These are phyloP conservation scores for Odontophorus gujanensis DNA, from an alignment of 2,113 vertebrate genomes.

Conservation along the genomic window DNA sequence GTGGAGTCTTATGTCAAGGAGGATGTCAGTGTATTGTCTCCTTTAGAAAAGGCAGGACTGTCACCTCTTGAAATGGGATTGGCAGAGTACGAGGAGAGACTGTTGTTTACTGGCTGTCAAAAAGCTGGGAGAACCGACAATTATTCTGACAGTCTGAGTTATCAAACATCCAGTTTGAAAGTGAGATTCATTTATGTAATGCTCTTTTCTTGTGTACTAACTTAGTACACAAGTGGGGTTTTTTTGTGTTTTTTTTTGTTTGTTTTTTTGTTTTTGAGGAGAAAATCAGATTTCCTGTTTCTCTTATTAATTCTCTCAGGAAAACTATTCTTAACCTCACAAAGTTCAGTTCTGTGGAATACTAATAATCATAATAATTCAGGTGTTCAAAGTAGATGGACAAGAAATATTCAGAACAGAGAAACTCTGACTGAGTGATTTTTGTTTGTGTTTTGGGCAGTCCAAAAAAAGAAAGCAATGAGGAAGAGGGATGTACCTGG, in stretches of 20 bases:
- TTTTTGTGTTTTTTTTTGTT: too few relatives aligned
- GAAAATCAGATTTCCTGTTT: constrained; percentile 54
- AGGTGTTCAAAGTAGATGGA: constrained; percentile 1
- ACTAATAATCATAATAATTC: constrained; percentile 51
- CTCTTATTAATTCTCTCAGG: constrained; percentile 13
- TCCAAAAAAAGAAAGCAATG: not conserved
- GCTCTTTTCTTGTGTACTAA: accelerated
- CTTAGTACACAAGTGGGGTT: too few relatives aligned
- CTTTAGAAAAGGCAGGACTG: not conserved
- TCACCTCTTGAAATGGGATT: not conserved
- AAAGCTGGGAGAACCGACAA: not conserved
- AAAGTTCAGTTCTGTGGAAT: not conserved
- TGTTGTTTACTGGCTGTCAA: not conserved
- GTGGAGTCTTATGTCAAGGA: not conserved
- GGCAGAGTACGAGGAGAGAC: accelerated
- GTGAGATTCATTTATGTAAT: accelerated
- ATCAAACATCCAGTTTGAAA: not conserved
- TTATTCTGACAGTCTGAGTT: not conserved
- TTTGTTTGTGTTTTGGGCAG: constrained; percentile 17
- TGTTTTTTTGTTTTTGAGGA: not conserved
- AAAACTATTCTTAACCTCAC: not conserved
- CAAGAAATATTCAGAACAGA: constrained; percentile 41
- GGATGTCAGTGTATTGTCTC: not conserved
- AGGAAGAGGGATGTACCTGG: not conserved
- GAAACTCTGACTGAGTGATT: constrained; percentile 16